phyloP scores from a whole-genome alignment of 1,140 invertebrate species.

The Calliphora vicina region DNA sequence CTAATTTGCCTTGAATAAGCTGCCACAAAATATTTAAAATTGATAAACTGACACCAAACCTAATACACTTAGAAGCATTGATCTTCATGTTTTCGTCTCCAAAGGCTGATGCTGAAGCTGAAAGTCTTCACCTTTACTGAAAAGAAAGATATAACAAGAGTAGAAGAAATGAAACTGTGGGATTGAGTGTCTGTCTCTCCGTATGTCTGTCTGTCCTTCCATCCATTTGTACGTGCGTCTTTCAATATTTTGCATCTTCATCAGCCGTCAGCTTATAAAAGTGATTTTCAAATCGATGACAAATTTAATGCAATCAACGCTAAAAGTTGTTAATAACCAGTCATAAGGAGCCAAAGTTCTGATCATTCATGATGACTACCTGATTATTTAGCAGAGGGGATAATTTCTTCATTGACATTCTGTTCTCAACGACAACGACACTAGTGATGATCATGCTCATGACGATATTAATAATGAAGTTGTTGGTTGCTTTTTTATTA shows the following conservation, averaged over 20 bases:
- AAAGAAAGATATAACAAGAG: too few species aligned
- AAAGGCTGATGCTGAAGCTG: too few species aligned
- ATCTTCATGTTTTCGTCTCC: background rate
- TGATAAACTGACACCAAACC: conserved; percentile 17
- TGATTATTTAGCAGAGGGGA: background rate
- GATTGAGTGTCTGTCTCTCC: too few species aligned
- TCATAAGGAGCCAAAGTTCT: conserved; percentile 32
- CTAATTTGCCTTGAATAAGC: conserved; percentile 18
- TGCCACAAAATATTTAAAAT: conserved; percentile 1
- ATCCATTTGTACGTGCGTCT: background rate
- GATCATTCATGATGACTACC: conserved; percentile 34
- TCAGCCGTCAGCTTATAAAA: conserved; percentile 33
- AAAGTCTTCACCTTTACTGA: too few species aligned
- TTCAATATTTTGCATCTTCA: conserved; percentile 28
- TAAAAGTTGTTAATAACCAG: conserved; percentile 34
- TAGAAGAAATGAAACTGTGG: too few species aligned
- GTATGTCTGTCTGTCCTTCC: background rate
- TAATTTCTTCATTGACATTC: conserved; percentile 6
- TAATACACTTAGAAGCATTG: conserved; percentile 9
- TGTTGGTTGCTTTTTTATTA: background rate
- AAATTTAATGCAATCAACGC: conserved; percentile 37
- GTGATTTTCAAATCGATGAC: conserved; percentile 34
- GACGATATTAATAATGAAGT: too few species aligned
- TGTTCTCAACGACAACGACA: background rate
- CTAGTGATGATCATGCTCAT: background rate